Base-by-base conservation (phyloP, 2,113 vertebrate species). In the Arvicanthis niloticus region DNA sequence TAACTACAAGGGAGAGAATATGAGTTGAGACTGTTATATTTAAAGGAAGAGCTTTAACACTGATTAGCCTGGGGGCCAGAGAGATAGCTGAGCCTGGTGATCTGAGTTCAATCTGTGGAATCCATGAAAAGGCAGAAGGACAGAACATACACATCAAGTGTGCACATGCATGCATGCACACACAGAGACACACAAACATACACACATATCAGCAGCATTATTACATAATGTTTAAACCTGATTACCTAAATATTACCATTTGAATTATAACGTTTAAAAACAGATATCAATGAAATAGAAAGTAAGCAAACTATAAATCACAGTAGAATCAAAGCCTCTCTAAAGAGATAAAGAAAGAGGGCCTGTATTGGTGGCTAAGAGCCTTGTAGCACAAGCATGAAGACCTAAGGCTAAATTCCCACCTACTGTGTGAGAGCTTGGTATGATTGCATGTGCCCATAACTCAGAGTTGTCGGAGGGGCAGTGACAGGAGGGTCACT, bases 1-100 rank as follows among this genome's bases (percentile, higher is more conserved):
- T 77, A 68, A 68, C 31, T 62, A 19, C 21, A 2, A 31, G 1
- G 45, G 1, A 16, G 65, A 58, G 45, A 56, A 72, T 73, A 11
- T 42, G 80, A 34, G n/a, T 70, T 86, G 86, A 91, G 90, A 93
- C 34, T 95, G 72, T 93, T 91, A 6, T 65, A 75, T 78, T 93
- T 82, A 93, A 73, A 81, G 42, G 42, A 51, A 75, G 56, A 91
- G 3, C 15, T 91, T 96, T 78, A 65, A 90, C 56, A 78, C 45
- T 56, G 11, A 67, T 67, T 86, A 67, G 31, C 60, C 40, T 67
- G 84, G 62, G 42, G 62, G 40, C 82, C 60, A 65, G 82, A 67
- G 24, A 65, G 60, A 86, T 34, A 8, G 16, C 60, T 67, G 29
- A 67, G 42, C 62, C 5, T 68, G 62, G 84, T 37, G 17, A 24